Conservation (phyloP, 2,888 invertebrate genomes). For the Dromius quadrimaculatus region DNA sequence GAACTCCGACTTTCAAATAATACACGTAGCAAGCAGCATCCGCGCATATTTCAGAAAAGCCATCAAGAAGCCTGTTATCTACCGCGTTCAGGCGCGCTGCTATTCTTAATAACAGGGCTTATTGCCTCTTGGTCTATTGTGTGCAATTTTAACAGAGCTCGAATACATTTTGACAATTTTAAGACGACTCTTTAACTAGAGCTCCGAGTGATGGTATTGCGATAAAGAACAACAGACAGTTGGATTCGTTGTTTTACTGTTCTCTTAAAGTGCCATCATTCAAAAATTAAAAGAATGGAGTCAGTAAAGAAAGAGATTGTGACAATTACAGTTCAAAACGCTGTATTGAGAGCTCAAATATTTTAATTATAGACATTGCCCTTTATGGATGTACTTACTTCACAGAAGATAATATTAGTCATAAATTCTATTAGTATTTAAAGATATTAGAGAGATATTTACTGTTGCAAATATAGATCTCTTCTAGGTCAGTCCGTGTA, state of each 20-base stretch:
- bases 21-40: conserved; percentile 7
- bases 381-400: too few species aligned
- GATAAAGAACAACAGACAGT: conserved; percentile 43
- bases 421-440: too few species aligned
- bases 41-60: conserved; percentile 42
- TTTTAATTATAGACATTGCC: too few species aligned
- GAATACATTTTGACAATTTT: conserved; percentile 52
- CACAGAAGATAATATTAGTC: too few species aligned
- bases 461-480: too few species aligned
- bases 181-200: conserved; percentile 50
- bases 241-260: conserved; percentile 14
- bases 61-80: conserved; percentile 49
- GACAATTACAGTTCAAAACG: too few species aligned
- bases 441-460: too few species aligned
- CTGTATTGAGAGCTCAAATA: too few species aligned
- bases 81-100: conserved; percentile 30
- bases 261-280: conserved; percentile 27
- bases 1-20: conserved; percentile 42
- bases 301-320: conserved; percentile 8
- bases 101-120: conserved; percentile 50
- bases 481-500: too few species aligned
- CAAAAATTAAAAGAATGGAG: conserved; percentile 15
- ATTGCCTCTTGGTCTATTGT: conserved; percentile 48
- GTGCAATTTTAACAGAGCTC: conserved; percentile 39
- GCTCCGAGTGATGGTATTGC: conserved; percentile 34